phyloP scores from a whole-genome alignment of 1,140 invertebrate species.

The Hormaphis cornu region DNA sequence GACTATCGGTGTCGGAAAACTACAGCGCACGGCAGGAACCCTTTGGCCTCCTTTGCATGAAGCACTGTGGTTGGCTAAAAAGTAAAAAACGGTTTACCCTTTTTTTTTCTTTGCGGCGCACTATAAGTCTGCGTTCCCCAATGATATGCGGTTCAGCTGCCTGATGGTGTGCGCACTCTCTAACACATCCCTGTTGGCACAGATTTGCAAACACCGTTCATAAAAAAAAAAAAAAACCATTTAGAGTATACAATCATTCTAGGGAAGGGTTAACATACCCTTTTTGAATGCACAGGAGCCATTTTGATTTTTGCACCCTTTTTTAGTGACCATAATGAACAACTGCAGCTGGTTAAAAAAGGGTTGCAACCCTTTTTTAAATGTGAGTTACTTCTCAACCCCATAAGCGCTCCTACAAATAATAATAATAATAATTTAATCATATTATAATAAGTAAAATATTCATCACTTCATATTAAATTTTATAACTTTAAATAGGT shows the following conservation, averaged over 20 bases:
- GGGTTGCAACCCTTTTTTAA: constrained; percentile 23
- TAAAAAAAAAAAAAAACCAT: constrained; percentile 19
- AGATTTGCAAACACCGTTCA: constrained; percentile 2
- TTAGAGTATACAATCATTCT: not conserved
- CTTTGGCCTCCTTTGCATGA: constrained; percentile 14
- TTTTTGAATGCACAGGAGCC: not conserved
- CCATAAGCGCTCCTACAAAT: not conserved
- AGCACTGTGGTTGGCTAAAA: constrained; percentile 27
- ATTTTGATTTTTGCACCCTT: constrained; percentile 25
- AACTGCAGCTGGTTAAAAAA: constrained; percentile 19
- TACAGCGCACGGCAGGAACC: not conserved
- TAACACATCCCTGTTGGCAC: not conserved
- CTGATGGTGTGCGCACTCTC: constrained; percentile 16
- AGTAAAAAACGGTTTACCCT: constrained; percentile 25
- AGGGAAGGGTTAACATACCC: constrained; percentile 26
- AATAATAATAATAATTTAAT: not conserved
- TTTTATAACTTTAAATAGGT: not conserved
- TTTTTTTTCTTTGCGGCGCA: constrained; percentile 9
- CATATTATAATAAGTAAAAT: not conserved
- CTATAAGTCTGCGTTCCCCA: constrained; percentile 10
- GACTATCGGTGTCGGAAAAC: not conserved
- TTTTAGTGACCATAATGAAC: not conserved
- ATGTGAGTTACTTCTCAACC: not conserved
- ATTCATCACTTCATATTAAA: not conserved
- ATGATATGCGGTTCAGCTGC: constrained; percentile 25